Percentiles rank a stretch among this genome's conserved stretches.
Conservation (phyloP, 1,140 invertebrate species). For the Argopecten irradians region DNA sequence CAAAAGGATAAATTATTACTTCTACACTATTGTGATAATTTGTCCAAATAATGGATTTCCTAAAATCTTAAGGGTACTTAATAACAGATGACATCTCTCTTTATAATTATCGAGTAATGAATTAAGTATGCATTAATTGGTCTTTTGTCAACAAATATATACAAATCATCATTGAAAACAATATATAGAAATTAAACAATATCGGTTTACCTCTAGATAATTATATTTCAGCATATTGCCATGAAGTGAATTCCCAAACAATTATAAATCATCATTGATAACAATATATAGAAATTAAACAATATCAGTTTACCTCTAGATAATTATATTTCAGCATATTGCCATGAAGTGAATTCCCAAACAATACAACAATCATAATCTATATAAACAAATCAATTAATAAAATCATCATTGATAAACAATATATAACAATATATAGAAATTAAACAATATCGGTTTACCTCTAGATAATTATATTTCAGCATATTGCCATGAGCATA, state of each 20-base stretch:
- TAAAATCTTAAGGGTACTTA: not conserved
- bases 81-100: not conserved
- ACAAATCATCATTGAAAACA: not conserved
- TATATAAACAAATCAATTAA: no score
- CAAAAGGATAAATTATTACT: not conserved
- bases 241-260: not conserved
- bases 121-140: not conserved
- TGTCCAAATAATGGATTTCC: not conserved
- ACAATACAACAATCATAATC: no score
- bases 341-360: not conserved
- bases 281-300: slow-evolving; percentile 23
- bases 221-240: not conserved
- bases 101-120: not conserved
- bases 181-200: slow-evolving; percentile 10
- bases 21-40: not conserved
- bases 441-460: not conserved
- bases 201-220: not conserved
- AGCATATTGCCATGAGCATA: slow-evolving; percentile 11
- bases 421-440: slow-evolving; percentile 16
- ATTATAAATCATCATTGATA: not conserved
- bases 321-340: not conserved
- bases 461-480: not conserved
- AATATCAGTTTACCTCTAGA: not conserved
- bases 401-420: not conserved
- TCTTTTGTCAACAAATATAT: slow-evolving; percentile 23